Base-by-base conservation (phyloP, 1,140 invertebrate genomes). In the Aleiodes sp. region DNA sequence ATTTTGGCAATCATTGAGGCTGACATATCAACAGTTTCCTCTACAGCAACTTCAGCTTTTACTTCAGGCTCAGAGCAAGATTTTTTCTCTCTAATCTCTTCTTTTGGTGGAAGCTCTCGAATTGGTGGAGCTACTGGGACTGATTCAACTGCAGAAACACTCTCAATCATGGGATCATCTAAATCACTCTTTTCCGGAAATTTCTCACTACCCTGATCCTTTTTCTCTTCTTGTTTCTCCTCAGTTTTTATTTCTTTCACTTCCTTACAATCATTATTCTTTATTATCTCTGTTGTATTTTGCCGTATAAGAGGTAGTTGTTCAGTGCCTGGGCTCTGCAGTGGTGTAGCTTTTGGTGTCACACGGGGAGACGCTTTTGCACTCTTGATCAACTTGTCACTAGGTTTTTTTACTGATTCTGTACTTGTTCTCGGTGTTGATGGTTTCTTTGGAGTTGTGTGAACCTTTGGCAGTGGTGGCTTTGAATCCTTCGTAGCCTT, bases 1-100 rank as follows among this genome's bases (percentile, higher is more conserved):
- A 86, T 87, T 68, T 91, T 92, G 1, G 90, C 89, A 71, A 91
- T 91, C 90, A 93, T 91, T 4, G 93, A 94, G 63, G 91, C 90
- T 28, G 81, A 83, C 86, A 87, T 86, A 35, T 87, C 84, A 59
- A 81, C 73, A 39, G 77, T 78, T 57, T 86, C 84, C 16, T 83
- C 82, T 10, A 35, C 71, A 28, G 82, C 82, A 0, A 68, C 60
- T 61, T 82, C 81, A 0, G 52, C 37, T 61, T 83, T 81, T 33
- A n/a, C 33, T 19, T 74, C 72, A n/a, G 71, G 72, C 12, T 65
- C 24, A 21, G 65, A 46, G 7, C 65, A 37, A 4, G 63, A 69
- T 72, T 81, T 81, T 65, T 82, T 83, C 8, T 77, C 76, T 0
- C 10, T 4, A 8, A 80, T 78, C 4, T 72, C 72, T 56, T 80